Evolutionary conservation across 2,797 vertebrate species (phyloP), one percentile per base, ranked within the genome.

Genomic region (Helostoma temminkii): DNA sequence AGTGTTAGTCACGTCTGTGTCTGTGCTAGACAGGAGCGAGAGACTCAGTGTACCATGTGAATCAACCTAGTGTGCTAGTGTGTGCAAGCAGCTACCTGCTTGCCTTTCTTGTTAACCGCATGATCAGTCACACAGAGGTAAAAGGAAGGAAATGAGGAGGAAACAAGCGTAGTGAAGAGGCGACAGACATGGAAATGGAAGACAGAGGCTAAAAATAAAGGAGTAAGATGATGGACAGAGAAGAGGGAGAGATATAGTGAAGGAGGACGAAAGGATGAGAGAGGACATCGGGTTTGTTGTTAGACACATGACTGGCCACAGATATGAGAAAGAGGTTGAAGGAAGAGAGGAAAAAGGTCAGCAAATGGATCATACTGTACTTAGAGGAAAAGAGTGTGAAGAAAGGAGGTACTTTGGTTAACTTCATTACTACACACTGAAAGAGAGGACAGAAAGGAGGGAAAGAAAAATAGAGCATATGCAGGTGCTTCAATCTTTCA

Each of bases 41-140:
- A 56, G 49, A 58, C 47, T 75, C 21, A 14, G 57, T 52, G 73
- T 66, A 69, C 41, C 73, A 58, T 71, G 63, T 74, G 72, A 80
- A 63, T 71, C 64, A 76, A 76, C 66, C 77, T 52, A 45, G 41
- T 79, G 55, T 46, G 66, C 52, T n/a, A n/a, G n/a, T n/a, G n/a
- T n/a, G n/a, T n/a, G n/a, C n/a, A n/a, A 68, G 70, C 58, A 52
- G 53, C 71, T 86, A 76, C 79, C 68, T 81, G 63, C 64, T 59
- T 71, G 63, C 49, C 34, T 71, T 58, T 56, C 43, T 62, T 73
- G 69, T 84, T 84, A 71, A 80, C 73, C 14, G 59, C 79, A 75
- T 83, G 81, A 75, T 56, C 21, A 34, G 45, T 53, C 47, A 47
- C 65, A 81, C 21, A 32, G 48, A 62, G 16, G 60, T 46, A 75